Evolutionary conservation across 35 echinoderm and acorn worm genomes (phyloP), one percentile per base, ranked within the genome.

Genomic region (Chiridota heheva): DNA sequence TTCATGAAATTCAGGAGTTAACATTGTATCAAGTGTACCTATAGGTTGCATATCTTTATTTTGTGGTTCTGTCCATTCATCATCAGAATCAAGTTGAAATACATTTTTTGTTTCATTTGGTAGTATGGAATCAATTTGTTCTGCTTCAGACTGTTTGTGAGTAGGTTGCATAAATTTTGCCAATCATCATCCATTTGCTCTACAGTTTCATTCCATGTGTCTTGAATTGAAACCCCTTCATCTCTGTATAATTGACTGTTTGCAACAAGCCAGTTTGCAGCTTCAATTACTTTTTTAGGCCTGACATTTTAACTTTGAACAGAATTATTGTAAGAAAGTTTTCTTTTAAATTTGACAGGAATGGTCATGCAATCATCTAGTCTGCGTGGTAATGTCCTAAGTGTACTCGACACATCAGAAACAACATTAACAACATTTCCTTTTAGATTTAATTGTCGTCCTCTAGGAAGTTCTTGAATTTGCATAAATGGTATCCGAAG

Each of bases 401-500:
- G 16, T 31, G 68, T 84, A 25, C 13, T 84, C 61, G 82, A 73
- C 10, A 84, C 49, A 72, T 84, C 49, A 58, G 35, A 31, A 36
- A 55, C 31, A 7, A 84, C 82, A 84, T 84, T 84, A 5, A 84
- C 65, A 22, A 73, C 68, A 60, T 84, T 84, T 58, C 82, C 82
- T 44, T 73, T 84, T 1, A 84, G 10, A 40, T 29, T 39, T 7
- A 73, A 38, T 44, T 84, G 82, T 59, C 82, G 44, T 3, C 82
- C 82, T 73, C 51, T 84, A 2, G 82, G 82, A 29, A 84, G 66
- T 84, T 84, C 82, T 72, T 69, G 33, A 17, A 84, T 69, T 72
- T 84, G 82, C 82, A 73, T 84, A 51, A 84, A 84, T 73, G 82
- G 82, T 41, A 71, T 73, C 2, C 82, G 66, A 4, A 73, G 53